Evolutionary conservation across 1,140 invertebrate genomes (phyloP).

Genomic region (Drosophila kohkoa): DNA sequence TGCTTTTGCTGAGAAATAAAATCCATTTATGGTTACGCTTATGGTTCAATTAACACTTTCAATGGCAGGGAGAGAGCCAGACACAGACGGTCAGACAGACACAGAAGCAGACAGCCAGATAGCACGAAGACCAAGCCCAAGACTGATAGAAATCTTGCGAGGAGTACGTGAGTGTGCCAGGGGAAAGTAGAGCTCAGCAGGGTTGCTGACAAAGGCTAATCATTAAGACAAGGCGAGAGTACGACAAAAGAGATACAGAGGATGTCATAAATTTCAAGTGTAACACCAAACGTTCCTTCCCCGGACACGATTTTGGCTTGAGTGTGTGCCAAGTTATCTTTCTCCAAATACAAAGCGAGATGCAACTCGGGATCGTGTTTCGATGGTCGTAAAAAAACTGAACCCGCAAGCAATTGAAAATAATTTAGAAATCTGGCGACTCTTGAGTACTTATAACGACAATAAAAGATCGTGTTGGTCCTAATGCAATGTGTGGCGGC

Average conservation of each 20-base stretch:
- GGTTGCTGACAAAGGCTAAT: conserved; percentile 69
- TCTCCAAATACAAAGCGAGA: conserved; percentile 4
- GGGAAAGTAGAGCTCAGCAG: conserved; percentile 71
- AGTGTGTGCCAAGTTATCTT: conserved; percentile 45
- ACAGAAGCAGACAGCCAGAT: conserved; percentile 28
- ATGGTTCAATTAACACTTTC: conserved; percentile 84
- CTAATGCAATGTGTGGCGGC: conserved; percentile 41
- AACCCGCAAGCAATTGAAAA: conserved; percentile 78
- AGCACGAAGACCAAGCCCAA: conserved; percentile 26
- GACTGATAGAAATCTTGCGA: conserved; percentile 50
- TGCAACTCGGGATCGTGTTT: conserved; percentile 27
- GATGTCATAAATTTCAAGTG: conserved; percentile 82
- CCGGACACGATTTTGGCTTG: not conserved
- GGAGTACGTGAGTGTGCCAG: conserved; percentile 41
- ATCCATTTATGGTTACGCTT: conserved; percentile 84
- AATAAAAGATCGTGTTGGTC: conserved; percentile 14
- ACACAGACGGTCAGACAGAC: conserved; percentile 24
- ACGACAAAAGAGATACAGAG: conserved; percentile 52
- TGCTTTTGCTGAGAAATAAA: conserved; percentile 74
- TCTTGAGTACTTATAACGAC: conserved; percentile 50
- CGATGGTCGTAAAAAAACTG: conserved; percentile 65
- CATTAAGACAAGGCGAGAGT: conserved; percentile 67
- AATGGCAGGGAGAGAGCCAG: conserved; percentile 54
- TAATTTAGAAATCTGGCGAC: conserved; percentile 60
- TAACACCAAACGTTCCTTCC: conserved; percentile 68